A percentile compares a stretch with the other conserved stretches of the same genome.
Conservation (phyloP, 2,113 vertebrate species). For the Corydoras maculifer region DNA sequence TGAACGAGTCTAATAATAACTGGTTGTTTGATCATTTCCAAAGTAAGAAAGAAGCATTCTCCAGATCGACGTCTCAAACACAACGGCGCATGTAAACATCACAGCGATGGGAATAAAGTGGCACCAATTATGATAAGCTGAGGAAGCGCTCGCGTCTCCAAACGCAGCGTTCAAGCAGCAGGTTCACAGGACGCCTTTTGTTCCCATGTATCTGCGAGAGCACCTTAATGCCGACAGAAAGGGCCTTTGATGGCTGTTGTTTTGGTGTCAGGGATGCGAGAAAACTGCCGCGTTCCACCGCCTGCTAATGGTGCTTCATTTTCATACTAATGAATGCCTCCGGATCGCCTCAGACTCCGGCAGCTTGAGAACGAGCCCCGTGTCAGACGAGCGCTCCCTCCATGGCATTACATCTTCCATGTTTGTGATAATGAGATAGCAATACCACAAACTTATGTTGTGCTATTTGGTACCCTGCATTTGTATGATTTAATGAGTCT, state of each 20-base stretch:
- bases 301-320: slow-evolving; percentile 35
- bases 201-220: slow-evolving; percentile 31
- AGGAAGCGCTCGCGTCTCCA: slow-evolving; percentile 20
- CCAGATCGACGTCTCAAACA: slow-evolving; percentile 18
- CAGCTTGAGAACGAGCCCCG: slow-evolving; percentile 20
- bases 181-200: slow-evolving; percentile 24
- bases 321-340: slow-evolving; percentile 42
- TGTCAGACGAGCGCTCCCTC: slow-evolving; percentile 19
- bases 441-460: slow-evolving; percentile 22
- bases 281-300: slow-evolving; percentile 15
- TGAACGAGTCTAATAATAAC: too few species aligned
- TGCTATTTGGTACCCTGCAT: background rate
- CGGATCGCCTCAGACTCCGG: slow-evolving; percentile 32
- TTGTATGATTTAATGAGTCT: slow-evolving; percentile 1
- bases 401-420: slow-evolving; percentile 30
- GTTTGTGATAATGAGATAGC: slow-evolving; percentile 32
- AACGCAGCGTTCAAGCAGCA: slow-evolving; percentile 21
- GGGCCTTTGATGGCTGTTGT: slow-evolving; percentile 43
- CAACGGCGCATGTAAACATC: slow-evolving; percentile 31
- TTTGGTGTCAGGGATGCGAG: slow-evolving; percentile 25
- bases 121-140: slow-evolving; percentile 42
- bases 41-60: too few species aligned
- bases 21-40: too few species aligned
- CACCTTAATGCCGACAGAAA: slow-evolving; percentile 27
- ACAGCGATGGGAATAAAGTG: slow-evolving; percentile 33